Evolutionary conservation across 1,140 invertebrate species (phyloP), one percentile per base, ranked within the genome.

Genomic region (Drosophila bipectinata): DNA sequence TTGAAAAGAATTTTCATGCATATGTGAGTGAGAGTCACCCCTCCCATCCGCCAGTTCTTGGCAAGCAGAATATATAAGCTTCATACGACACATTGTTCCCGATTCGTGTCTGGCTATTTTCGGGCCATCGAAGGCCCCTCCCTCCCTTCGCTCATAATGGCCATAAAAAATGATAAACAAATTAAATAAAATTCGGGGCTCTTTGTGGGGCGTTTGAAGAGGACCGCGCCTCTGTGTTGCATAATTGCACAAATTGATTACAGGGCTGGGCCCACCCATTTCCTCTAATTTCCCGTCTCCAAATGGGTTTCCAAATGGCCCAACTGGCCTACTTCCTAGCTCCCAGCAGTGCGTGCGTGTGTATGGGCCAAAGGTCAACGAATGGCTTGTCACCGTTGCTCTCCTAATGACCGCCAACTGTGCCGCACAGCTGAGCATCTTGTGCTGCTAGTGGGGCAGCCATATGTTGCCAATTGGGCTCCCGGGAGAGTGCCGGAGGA

Each of bases 191-290:
- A 76, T 66, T 61, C 24, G 56, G 54, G 44, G 6, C 15, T 18
- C 32, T 63, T 52, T 37, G 32, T 18, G 18, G 18, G 18, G 18
- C 15, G 21, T 30, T 62, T 62, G 59, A 45, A 54, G 51, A n/a
- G 1, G 4, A 30, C 14, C 66, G 52, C 32, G 41, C 64, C 67
- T 21, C 8, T 30, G 21, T 69, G 60, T 85, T 85, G 81, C 82
- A 81, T 85, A 87, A 85, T 85, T 87, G 78, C 68, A 79, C 62
- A 85, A 85, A 82, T 85, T 85, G 82, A 87, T 85, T 85, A 78
- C 44, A 77, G 68, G 73, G 77, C 55, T 39, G 45, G 18, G 21
- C 21, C 21, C 21, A 21, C 21, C 21, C 21, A 77, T 87, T 85
- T 81, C 73, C 81, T 71, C 44, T 71, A 67, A 87, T 81, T 87